Evolutionary conservation across 2,888 invertebrate genomes (phyloP).

Genomic region (Desoria tigrina): DNA sequence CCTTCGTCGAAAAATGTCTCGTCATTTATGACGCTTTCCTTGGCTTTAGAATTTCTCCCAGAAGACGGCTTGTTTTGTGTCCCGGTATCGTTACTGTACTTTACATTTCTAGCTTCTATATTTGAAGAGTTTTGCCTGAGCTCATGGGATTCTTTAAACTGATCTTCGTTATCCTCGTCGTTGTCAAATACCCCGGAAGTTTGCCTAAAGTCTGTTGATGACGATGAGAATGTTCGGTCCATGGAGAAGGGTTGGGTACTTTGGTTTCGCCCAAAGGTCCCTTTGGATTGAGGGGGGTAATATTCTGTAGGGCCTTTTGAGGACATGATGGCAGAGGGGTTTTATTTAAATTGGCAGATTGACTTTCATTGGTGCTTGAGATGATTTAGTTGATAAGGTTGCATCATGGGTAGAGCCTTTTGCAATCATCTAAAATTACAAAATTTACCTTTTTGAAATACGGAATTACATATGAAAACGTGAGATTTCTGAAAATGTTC

Average conservation of each 20-base stretch:
- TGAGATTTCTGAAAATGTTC: no score
- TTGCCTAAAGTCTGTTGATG: conserved; percentile 39
- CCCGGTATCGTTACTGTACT: no score
- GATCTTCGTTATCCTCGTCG: conserved; percentile 27
- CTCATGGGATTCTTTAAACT: neutral
- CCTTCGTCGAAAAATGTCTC: conserved; percentile 4
- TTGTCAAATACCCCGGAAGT: conserved; percentile 42
- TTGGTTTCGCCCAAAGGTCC: conserved; percentile 7
- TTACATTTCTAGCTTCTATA: no score
- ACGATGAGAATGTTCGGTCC: conserved; percentile 44
- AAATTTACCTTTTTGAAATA: no score
- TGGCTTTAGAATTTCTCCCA: no score
- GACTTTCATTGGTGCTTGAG: no score
- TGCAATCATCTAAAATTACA: no score
- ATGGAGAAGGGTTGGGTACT: conserved; percentile 33
- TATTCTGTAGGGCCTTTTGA: neutral
- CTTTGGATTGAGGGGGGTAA: conserved; percentile 19
- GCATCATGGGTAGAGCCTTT: no score
- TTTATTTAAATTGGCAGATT: no score
- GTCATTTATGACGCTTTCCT: neutral
- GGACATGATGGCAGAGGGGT: neutral
- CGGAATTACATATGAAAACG: no score
- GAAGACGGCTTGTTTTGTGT: no score
- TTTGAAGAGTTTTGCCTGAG: neutral
- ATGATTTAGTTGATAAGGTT: no score